These are phyloP conservation scores for Elysia crispata DNA, from an alignment of 2,888 invertebrate species.

Conservation along the genomic window DNA sequence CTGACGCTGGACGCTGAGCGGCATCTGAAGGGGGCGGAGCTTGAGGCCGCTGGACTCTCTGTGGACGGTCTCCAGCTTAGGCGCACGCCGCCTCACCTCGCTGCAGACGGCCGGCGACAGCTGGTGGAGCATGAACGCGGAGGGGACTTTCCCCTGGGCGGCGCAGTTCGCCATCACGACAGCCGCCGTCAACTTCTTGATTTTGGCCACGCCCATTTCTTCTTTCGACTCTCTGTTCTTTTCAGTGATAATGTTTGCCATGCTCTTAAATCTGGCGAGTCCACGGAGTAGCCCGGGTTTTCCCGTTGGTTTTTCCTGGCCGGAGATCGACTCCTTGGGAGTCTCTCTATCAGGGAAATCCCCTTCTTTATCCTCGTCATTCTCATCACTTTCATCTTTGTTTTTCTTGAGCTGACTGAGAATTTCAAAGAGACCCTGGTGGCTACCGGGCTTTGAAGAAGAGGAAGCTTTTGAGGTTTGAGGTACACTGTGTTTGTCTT, in stretches of 20 bases:
- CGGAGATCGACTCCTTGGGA: too few species aligned
- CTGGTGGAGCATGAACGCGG: slow-evolving; percentile 6
- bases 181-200: slow-evolving; percentile 18
- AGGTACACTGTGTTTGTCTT: too few species aligned
- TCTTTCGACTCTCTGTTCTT: background rate
- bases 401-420: too few species aligned
- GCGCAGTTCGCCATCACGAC: background rate
- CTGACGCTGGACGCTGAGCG: background rate
- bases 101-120: background rate
- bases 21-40: slow-evolving; percentile 24
- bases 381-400: too few species aligned
- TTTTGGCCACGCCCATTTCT: background rate
- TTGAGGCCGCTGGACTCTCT: background rate
- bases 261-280: slow-evolving; percentile 3
- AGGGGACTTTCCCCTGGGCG: background rate
- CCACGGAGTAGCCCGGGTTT: background rate
- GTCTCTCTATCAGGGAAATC: too few species aligned
- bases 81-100: background rate
- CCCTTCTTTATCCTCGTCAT: too few species aligned
- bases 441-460: too few species aligned
- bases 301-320: background rate
- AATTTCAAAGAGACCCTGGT: too few species aligned
- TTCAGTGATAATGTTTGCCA: background rate
- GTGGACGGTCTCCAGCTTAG: background rate
- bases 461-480: too few species aligned